A percentile compares a stretch with the other conserved stretches of the same genome.
These are phyloP conservation scores for Parnassius apollo DNA, from an alignment of 2,888 invertebrate genomes.

Conservation along the genomic window DNA sequence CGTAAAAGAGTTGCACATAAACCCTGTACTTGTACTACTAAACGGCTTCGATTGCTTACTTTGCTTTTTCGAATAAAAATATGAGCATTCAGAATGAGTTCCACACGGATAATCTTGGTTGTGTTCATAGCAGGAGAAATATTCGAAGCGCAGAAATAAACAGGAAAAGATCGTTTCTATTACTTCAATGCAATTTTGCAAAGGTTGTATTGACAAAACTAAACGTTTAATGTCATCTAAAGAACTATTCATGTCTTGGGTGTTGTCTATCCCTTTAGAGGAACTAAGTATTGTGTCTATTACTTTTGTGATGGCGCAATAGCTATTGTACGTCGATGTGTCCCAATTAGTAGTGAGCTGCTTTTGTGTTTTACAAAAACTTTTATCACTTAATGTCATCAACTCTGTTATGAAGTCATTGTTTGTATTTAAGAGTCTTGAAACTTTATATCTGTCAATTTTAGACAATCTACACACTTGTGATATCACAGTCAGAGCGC, in stretches of 20 bases:
- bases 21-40: conserved; percentile 63
- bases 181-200: conserved; percentile 80
- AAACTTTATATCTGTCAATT: conserved; percentile 75
- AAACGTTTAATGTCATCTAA: conserved; percentile 73
- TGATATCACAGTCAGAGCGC: conserved; percentile 75
- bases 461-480: conserved; percentile 73
- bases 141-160: conserved; percentile 84
- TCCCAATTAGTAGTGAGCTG: conserved; percentile 61
- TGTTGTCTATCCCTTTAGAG: conserved; percentile 52
- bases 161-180: conserved; percentile 88
- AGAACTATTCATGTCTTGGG: conserved; percentile 60
- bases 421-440: conserved; percentile 68
- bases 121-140: conserved; percentile 78
- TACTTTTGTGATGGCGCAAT: conserved; percentile 73
- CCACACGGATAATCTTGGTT: conserved; percentile 69
- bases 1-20: conserved; percentile 82
- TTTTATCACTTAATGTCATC: conserved; percentile 49
- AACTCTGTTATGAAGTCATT: conserved; percentile 69
- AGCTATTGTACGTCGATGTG: conserved; percentile 73
- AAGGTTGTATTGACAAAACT: conserved; percentile 69
- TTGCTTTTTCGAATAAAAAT: conserved; percentile 72
- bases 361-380: conserved; percentile 41
- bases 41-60: conserved; percentile 46
- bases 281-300: conserved; percentile 72
- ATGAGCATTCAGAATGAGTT: conserved; percentile 73